A percentile compares a stretch with the other conserved stretches of the same genome.
phyloP scores from a whole-genome alignment of 2,113 vertebrate species.

The Gobius niger region DNA sequence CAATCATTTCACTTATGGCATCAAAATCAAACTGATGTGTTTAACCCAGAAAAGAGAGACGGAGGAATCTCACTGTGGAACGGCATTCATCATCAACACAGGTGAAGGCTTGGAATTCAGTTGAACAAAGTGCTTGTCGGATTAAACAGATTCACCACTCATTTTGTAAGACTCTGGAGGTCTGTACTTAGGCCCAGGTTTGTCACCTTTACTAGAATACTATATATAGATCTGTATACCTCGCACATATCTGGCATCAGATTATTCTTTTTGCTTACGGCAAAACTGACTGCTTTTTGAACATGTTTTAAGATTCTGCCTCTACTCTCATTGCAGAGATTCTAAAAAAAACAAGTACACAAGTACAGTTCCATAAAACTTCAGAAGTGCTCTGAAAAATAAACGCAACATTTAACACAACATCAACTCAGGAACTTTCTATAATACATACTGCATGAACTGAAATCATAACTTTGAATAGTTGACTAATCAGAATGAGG shows the following conservation, averaged over 20 bases:
- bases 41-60: background rate
- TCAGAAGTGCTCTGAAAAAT: constrained; percentile 10
- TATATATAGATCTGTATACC: background rate
- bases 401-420: constrained; percentile 1
- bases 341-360: constrained; percentile 1
- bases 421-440: constrained; percentile 1
- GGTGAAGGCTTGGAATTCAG: constrained; percentile 21
- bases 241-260: background rate
- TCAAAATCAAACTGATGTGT: background rate
- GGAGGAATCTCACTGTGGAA: constrained; percentile 10
- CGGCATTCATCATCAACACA: constrained; percentile 22
- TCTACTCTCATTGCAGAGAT: constrained; percentile 4
- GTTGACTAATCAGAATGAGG: background rate
- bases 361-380: background rate
- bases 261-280: background rate
- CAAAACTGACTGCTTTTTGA: background rate
- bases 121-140: constrained; percentile 25
- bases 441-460: constrained; percentile 1
- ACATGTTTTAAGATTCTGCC: background rate
- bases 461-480: background rate
- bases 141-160: constrained; percentile 1
- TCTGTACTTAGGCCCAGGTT: background rate
- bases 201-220: constrained; percentile 1
- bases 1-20: constrained; percentile 9
- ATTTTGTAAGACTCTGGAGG: background rate